Base-by-base conservation (phyloP, 2,888 invertebrate genomes). In the Idaea aversata region DNA sequence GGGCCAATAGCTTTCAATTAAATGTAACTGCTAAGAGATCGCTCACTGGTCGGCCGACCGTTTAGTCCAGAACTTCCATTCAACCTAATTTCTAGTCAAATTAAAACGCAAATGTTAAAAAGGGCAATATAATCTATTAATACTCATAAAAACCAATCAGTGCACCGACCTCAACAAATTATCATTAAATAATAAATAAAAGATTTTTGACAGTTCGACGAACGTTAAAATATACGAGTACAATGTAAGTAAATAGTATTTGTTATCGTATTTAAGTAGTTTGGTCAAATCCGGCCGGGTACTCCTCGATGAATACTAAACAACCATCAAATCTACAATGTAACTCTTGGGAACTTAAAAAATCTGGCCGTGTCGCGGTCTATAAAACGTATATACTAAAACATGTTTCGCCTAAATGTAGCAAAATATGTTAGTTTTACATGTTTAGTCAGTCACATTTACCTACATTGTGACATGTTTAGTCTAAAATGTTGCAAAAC, bases 201-300 rank as follows among this genome's bases (percentile, higher is more conserved):
- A 77, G 71, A 83, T 80, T 81, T 25, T 80, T 67, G 67, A 72
- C 74, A 74, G 87, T 81, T 77, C 87, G 73, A 75, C 78, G 87
- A 79, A 83, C 87, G 70, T 72, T 76, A 77, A 77, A 81, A 76
- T 78, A 80, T 78, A 74, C 76, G 65, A n/a, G 35, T 62, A 70
- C 72, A 71, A 75, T 76, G 73, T 75, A 73, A 75, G 75, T 76
- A 75, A 77, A 76, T 78, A 76, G 77, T 75, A 71, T 72, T 75
- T 76, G 77, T 78, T 77, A 75, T 47, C 47, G 47, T 47, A 47
- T 47, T n/a, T 77, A 76, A 70, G 68, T 70, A 68, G 63, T 69
- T 72, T 75, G 68, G 68, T 71, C 76, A 76, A 78, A 78, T 73
- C 72, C 70, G 70, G 67, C 67, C 72, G 64, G 65, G 69, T 68